Conservation (phyloP, 2,888 invertebrate genomes). For the Platycheirus albimanus region DNA sequence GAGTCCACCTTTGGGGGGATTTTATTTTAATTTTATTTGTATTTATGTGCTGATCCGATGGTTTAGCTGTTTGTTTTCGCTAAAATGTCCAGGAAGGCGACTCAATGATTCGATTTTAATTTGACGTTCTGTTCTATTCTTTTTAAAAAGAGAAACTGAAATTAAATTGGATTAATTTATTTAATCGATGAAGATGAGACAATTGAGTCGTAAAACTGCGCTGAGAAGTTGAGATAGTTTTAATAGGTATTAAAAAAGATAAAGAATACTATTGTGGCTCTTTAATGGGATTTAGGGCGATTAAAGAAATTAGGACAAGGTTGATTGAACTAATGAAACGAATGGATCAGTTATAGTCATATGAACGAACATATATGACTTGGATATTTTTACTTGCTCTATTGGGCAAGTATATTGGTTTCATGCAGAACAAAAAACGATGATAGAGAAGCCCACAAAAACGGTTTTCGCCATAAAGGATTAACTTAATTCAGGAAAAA, state of each 20-base stretch:
- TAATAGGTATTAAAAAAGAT: neutral
- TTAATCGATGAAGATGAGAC: constrained; percentile 66
- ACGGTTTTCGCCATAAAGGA: too few relatives aligned
- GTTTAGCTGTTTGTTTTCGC: constrained; percentile 49
- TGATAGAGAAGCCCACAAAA: too few relatives aligned
- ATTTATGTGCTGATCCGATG: constrained; percentile 18
- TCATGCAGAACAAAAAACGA: too few relatives aligned
- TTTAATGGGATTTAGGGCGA: constrained; percentile 50
- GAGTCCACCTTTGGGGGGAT: constrained; percentile 21
- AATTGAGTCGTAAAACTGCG: constrained; percentile 52
- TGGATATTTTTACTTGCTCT: too few relatives aligned
- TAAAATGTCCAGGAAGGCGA: constrained; percentile 10
- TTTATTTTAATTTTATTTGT: constrained; percentile 36
- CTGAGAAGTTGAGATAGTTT: neutral
- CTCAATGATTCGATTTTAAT: constrained; percentile 40
- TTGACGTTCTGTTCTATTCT: neutral
- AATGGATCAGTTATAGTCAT: too few relatives aligned
- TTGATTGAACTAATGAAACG: constrained; percentile 25
- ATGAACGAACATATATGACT: too few relatives aligned
- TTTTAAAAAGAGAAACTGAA: constrained; percentile 44
- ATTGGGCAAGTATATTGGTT: too few relatives aligned
- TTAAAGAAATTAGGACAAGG: constrained; percentile 10
- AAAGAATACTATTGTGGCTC: constrained; percentile 11
- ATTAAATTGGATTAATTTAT: constrained; percentile 70
- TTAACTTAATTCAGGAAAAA: too few relatives aligned